phyloP scores from a whole-genome alignment of 1,140 invertebrate species.

The Sesamia nonagrioides region DNA sequence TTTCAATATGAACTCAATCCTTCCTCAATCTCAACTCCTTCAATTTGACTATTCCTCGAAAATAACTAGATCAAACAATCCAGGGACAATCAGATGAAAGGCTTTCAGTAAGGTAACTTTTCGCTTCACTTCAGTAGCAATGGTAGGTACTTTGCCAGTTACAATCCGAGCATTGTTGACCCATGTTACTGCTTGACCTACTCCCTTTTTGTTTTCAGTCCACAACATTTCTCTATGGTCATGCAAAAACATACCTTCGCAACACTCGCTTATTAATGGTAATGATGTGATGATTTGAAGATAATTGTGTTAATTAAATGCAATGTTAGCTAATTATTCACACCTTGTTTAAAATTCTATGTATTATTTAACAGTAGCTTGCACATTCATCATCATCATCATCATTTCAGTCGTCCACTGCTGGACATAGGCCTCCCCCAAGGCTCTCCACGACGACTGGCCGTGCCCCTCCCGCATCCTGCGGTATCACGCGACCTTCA shows the following conservation, averaged over 20 bases:
- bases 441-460: too few species aligned
- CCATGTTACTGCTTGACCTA: slow-evolving; percentile 40
- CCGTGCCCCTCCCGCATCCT: too few species aligned
- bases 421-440: too few species aligned
- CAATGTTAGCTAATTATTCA: not conserved
- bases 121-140: slow-evolving; percentile 18
- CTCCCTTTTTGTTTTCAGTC: slow-evolving; percentile 38
- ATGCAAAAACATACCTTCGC: too few species aligned
- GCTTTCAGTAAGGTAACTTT: slow-evolving; percentile 5
- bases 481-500: too few species aligned
- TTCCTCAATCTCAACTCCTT: too few species aligned
- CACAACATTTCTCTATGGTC: slow-evolving; percentile 19
- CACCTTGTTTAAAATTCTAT: not conserved
- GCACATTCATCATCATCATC: too few species aligned
- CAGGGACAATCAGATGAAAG: slow-evolving; percentile 17
- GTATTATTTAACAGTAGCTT: not conserved
- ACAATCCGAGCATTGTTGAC: slow-evolving; percentile 38
- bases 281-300: slow-evolving; percentile 7
- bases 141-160: slow-evolving; percentile 13
- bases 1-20: not conserved
- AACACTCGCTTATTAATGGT: slow-evolving; percentile 4
- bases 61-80: slow-evolving; percentile 5
- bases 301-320: slow-evolving; percentile 18
- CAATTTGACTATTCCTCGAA: not conserved
- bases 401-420: too few species aligned